phyloP scores from a whole-genome alignment of 2,797 vertebrate species.

The Ceryle rudis region DNA sequence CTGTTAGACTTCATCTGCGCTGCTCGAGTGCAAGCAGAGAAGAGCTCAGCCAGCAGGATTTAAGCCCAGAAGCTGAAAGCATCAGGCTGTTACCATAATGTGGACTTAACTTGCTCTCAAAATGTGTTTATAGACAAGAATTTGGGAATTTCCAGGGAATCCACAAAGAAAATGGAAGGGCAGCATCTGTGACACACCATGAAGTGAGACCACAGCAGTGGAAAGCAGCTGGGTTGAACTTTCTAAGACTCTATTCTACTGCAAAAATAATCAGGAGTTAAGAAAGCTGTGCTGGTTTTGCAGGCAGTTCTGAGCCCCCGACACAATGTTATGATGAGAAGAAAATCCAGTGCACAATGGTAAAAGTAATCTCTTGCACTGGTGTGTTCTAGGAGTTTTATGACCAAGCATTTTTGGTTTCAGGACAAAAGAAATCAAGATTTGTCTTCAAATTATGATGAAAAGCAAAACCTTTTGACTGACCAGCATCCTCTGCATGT shows the following conservation, averaged over 20 bases:
- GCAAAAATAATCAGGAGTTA: neutral
- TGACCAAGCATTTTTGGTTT: neutral
- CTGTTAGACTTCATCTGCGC: neutral
- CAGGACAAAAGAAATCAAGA: neutral
- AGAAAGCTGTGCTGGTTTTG: neutral
- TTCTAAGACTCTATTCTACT: neutral
- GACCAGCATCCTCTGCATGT: neutral
- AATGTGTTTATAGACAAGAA: constrained; percentile 24
- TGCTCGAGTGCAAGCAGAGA: accelerated
- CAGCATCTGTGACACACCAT: neutral
- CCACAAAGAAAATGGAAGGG: neutral
- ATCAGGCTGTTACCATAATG: neutral
- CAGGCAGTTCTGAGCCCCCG: neutral
- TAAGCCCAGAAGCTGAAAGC: constrained; percentile 16
- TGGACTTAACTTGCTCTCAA: neutral
- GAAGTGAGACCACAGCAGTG: neutral
- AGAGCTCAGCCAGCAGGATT: neutral
- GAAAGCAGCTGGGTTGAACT: neutral
- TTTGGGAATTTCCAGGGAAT: constrained; percentile 28
- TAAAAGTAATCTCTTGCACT: neutral
- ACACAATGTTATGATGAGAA: neutral
- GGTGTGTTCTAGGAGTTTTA: neutral
- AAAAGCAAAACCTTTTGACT: neutral
- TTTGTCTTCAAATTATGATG: neutral
- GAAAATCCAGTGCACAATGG: neutral